A percentile compares a stretch with the other conserved stretches of the same genome.
Evolutionary conservation across 2,797 vertebrate species (phyloP).

Genomic region (Podarcis siculus): DNA sequence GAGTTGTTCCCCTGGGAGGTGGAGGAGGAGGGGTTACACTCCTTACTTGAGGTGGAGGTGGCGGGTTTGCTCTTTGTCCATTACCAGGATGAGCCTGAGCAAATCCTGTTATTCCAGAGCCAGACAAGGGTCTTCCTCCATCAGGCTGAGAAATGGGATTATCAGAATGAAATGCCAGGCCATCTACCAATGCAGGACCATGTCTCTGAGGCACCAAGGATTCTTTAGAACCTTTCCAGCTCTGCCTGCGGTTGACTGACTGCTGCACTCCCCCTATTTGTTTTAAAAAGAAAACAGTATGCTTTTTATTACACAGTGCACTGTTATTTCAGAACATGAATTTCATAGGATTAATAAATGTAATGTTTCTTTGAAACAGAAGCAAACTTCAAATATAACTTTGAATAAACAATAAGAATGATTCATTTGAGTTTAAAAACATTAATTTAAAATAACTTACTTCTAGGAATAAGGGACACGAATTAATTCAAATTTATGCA

Average conservation of each 20-base stretch:
- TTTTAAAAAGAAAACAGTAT: conserved; percentile 34
- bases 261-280: conserved; percentile 85
- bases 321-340: neutral
- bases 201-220: conserved; percentile 90
- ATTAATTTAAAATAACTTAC: neutral
- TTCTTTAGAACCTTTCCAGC: conserved; percentile 99
- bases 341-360: neutral
- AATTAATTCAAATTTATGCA: neutral
- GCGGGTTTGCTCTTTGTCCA: conserved; percentile 90
- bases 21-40: conserved; percentile 91
- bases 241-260: conserved; percentile 88
- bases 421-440: neutral
- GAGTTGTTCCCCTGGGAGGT: conserved; percentile 82
- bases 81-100: conserved; percentile 85
- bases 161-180: conserved; percentile 88
- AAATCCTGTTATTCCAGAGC: conserved; percentile 84
- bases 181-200: conserved; percentile 85
- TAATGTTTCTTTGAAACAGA: neutral
- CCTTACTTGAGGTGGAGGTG: conserved; percentile 89
- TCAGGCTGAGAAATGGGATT: conserved; percentile 88
- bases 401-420: neutral
- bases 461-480: neutral
- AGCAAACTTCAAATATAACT: neutral
- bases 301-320: neutral
- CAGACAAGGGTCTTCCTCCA: conserved; percentile 83